Evolutionary conservation across 2,113 vertebrate species (phyloP).

Genomic region (Mus spicilegus): DNA sequence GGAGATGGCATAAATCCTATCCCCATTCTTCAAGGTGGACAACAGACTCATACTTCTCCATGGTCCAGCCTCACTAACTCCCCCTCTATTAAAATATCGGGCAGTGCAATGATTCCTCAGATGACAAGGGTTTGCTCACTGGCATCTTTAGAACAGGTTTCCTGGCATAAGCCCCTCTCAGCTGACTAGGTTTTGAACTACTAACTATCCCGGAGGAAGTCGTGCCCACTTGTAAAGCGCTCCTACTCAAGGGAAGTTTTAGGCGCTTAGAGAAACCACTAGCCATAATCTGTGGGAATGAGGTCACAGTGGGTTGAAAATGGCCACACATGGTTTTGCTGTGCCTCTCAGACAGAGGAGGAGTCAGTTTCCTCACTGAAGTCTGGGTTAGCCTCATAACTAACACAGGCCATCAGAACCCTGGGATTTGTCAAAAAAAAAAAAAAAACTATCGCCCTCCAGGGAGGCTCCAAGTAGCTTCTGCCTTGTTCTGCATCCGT

Average conservation of each 20-base stretch:
- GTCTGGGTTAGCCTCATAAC: neutral
- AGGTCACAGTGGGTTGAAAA: neutral
- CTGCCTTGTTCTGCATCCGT: neutral
- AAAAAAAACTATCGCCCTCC: neutral
- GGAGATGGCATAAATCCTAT: neutral
- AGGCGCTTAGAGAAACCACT: neutral
- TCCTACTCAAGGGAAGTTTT: neutral
- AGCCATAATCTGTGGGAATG: neutral
- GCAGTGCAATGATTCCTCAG: neutral
- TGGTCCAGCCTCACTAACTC: neutral
- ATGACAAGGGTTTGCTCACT: neutral
- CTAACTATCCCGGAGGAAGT: neutral
- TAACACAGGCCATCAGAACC: neutral
- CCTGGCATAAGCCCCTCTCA: neutral
- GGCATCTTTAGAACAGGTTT: neutral
- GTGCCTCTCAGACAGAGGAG: neutral
- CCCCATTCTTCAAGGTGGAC: neutral
- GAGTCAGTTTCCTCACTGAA: neutral
- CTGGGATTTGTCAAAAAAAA: no score
- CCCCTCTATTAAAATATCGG: neutral
- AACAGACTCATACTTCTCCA: neutral
- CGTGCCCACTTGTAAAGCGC: fast-evolving
- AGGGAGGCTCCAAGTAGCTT: neutral
- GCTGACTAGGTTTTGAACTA: neutral
- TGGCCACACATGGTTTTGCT: neutral